phyloP scores from a whole-genome alignment of 2,888 invertebrate species.

The Blastobasis adustella region DNA sequence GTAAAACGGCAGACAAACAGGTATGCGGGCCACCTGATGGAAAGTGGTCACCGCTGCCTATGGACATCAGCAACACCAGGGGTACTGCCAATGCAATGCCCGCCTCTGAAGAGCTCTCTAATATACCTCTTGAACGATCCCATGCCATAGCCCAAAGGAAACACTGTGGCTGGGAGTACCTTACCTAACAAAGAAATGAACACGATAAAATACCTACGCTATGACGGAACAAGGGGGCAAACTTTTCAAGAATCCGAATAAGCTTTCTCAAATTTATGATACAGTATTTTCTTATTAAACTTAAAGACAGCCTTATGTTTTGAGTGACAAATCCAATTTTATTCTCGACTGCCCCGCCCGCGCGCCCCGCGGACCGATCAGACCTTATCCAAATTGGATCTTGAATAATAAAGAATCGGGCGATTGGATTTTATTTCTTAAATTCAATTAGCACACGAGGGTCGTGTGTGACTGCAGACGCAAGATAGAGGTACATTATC shows the following conservation, averaged over 20 bases:
- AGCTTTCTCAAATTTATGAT: slow-evolving; percentile 16
- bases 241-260: slow-evolving; percentile 6
- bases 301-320: slow-evolving; percentile 69
- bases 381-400: slow-evolving; percentile 77
- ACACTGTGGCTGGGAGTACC: no score
- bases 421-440: slow-evolving; percentile 77
- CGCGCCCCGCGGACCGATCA: slow-evolving; percentile 64
- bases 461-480: slow-evolving; percentile 72
- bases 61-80: no score
- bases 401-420: slow-evolving; percentile 77
- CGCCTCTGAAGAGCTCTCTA: no score
- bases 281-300: slow-evolving; percentile 34
- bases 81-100: no score
- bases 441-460: slow-evolving; percentile 76
- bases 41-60: no score
- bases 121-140: no score
- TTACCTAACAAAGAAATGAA: no score
- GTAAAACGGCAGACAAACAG: no score
- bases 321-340: slow-evolving; percentile 76
- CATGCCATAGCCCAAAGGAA: no score
- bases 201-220: no score
- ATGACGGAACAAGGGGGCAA: background rate
- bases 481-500: slow-evolving; percentile 70
- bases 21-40: no score
- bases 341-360: slow-evolving; percentile 66